Evolutionary conservation across 2,888 invertebrate genomes (phyloP).

Genomic region (Andrena flavipes): DNA sequence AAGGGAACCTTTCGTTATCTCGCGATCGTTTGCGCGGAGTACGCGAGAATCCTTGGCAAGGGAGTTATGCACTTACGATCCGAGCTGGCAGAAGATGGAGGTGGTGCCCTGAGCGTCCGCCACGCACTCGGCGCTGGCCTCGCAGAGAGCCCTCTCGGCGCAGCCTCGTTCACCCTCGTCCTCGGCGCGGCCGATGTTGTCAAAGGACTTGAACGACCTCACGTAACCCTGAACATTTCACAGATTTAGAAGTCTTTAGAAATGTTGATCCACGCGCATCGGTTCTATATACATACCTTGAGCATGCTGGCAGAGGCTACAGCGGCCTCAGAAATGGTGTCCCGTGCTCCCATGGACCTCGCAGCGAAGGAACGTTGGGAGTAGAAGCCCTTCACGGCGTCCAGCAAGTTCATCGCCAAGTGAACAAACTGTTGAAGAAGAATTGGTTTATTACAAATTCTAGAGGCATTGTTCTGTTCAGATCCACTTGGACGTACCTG

Average conservation of each 20-base stretch:
- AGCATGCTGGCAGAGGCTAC: slow-evolving; percentile 95
- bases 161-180: slow-evolving; percentile 95
- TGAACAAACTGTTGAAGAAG: slow-evolving; percentile 91
- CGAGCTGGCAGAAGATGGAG: slow-evolving; percentile 95
- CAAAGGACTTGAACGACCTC: slow-evolving; percentile 87
- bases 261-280: neutral
- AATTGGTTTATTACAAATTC: no score
- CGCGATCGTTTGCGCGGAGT: neutral
- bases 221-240: slow-evolving; percentile 89
- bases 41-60: neutral
- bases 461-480: no score
- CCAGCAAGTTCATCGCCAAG: slow-evolving; percentile 95
- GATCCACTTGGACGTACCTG: slow-evolving; percentile 88
- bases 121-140: slow-evolving; percentile 95
- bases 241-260: neutral
- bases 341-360: slow-evolving; percentile 93
- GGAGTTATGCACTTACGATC: slow-evolving; percentile 91
- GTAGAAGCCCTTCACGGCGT: slow-evolving; percentile 96
- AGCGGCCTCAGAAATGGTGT: slow-evolving; percentile 95
- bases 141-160: slow-evolving; percentile 89
- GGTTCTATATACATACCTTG: slow-evolving; percentile 85
- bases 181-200: slow-evolving; percentile 88
- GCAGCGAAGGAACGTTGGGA: slow-evolving; percentile 95
- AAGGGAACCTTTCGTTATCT: neutral
- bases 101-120: slow-evolving; percentile 89